Conservation (phyloP, 2,888 invertebrate species). For the Bruchidius siliquastri region DNA sequence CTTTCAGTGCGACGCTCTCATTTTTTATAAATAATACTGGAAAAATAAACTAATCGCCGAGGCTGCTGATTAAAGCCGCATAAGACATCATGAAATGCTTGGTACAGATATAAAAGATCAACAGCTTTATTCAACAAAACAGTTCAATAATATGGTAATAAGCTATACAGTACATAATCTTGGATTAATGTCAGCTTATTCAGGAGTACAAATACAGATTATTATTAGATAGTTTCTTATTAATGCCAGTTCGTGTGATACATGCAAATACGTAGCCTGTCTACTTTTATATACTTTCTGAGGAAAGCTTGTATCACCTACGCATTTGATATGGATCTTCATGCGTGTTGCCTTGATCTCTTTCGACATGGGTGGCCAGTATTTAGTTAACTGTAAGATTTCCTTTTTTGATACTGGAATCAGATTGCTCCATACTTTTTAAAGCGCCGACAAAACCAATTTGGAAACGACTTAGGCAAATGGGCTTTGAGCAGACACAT, state of each 20-base stretch:
- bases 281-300: not conserved
- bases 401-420: not conserved
- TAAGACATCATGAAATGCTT: no score
- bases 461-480: no score
- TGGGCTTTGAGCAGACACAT: no score
- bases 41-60: not conserved
- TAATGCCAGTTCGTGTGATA: not conserved
- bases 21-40: not conserved
- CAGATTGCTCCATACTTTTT: not conserved
- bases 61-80: not conserved
- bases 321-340: not conserved
- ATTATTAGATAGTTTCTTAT: not conserved
- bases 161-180: not conserved
- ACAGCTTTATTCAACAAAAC: not conserved
- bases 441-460: not conserved
- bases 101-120: no score
- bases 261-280: not conserved
- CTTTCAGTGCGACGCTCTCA: not conserved
- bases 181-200: not conserved
- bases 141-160: not conserved
- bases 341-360: not conserved
- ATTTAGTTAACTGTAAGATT: not conserved
- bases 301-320: not conserved
- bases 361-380: not conserved
- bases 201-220: not conserved